Percentiles rank a stretch among this genome's conserved stretches.
These are phyloP conservation scores for Scaptomyza parva DNA, from an alignment of 2,888 invertebrate genomes.

Conservation along the genomic window DNA sequence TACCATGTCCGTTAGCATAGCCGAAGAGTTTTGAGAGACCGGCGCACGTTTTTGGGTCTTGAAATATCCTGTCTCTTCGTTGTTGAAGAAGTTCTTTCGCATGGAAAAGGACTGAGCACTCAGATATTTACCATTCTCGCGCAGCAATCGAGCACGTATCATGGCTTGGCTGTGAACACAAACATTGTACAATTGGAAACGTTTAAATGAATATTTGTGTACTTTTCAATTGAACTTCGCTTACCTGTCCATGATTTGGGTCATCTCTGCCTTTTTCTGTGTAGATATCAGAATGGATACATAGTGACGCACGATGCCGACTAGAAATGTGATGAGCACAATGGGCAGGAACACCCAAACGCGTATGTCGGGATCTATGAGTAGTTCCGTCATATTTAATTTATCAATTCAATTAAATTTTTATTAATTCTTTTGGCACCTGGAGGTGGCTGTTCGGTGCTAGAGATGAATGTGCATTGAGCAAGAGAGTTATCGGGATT, in stretches of 20 bases:
- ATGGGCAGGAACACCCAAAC: constrained; percentile 99
- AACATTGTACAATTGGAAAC: neutral
- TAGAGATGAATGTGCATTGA: constrained; percentile 31
- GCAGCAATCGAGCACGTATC: constrained; percentile 94
- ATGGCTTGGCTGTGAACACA: constrained; percentile 91
- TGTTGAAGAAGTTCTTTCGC: constrained; percentile 97
- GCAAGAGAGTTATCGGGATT: constrained; percentile 9
- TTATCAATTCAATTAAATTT: constrained; percentile 43
- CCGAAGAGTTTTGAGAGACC: constrained; percentile 96
- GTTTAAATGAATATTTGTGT: neutral
- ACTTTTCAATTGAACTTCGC: constrained; percentile 29
- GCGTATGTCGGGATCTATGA: constrained; percentile 98
- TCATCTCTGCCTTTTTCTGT: constrained; percentile 97
- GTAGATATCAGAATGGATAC: constrained; percentile 96
- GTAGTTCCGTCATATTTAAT: constrained; percentile 91
- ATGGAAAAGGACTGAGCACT: constrained; percentile 96
- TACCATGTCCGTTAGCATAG: constrained; percentile 99
- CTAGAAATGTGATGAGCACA: constrained; percentile 98
- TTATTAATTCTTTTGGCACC: constrained; percentile 40
- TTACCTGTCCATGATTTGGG: constrained; percentile 97
- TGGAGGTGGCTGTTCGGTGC: constrained; percentile 16
- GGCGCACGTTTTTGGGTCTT: constrained; percentile 95
- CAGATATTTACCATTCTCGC: constrained; percentile 98
- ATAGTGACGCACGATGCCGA: constrained; percentile 98
- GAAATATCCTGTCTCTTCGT: constrained; percentile 96